Evolutionary conservation across 2,113 vertebrate genomes (phyloP).

Genomic region (Mastomys natalensis): DNA sequence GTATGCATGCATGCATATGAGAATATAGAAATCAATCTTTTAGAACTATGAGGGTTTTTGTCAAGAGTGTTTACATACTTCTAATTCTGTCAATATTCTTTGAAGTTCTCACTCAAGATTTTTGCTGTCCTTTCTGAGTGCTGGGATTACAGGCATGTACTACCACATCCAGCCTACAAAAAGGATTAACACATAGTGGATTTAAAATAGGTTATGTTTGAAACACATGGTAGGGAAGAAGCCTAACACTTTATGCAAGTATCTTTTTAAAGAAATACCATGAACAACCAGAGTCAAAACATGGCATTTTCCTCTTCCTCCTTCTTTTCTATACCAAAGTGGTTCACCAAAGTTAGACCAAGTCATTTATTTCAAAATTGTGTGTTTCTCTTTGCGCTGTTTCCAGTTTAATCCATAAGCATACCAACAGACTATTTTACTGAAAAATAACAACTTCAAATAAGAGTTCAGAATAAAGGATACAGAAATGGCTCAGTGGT

Average conservation of each 20-base stretch:
- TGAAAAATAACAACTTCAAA: slow-evolving; percentile 1
- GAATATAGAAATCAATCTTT: not conserved
- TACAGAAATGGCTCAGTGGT: not conserved
- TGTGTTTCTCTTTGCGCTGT: not conserved
- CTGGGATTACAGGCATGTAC: not conserved
- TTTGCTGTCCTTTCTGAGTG: not conserved
- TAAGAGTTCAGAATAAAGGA: not conserved
- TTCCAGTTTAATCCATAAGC: slow-evolving; percentile 34
- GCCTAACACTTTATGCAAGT: not conserved
- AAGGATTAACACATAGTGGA: not conserved
- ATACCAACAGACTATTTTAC: not conserved
- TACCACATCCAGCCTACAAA: not conserved
- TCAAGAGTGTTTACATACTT: not conserved
- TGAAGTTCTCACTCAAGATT: not conserved
- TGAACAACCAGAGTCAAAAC: not conserved
- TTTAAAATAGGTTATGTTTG: not conserved
- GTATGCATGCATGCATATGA: not conserved
- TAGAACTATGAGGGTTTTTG: not conserved
- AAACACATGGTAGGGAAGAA: slow-evolving; percentile 18
- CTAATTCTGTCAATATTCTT: not conserved
- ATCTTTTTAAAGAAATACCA: not conserved
- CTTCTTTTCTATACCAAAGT: not conserved
- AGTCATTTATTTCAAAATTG: not conserved
- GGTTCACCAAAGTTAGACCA: slow-evolving; percentile 6
- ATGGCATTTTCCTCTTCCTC: not conserved